Percentiles rank a stretch among this genome's conserved stretches.
Conservation (phyloP, 2,113 vertebrate genomes). For the Pluvialis apricaria region DNA sequence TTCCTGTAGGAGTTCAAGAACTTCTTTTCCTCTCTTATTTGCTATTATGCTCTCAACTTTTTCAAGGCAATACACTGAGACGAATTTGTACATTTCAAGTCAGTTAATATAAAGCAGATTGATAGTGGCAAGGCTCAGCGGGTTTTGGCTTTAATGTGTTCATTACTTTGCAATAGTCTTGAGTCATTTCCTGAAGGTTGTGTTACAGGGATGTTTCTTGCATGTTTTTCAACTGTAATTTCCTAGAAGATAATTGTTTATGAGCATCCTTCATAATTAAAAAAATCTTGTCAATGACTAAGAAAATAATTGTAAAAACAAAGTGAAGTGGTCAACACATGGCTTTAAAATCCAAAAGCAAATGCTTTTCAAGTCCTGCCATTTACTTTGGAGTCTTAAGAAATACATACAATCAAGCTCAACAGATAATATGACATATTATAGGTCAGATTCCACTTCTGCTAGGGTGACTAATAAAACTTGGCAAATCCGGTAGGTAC, state of each 20-base stretch:
- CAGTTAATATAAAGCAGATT: not conserved
- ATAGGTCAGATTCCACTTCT: not conserved
- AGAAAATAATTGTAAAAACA: not conserved
- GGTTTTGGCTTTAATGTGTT: not conserved
- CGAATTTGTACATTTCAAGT: not conserved
- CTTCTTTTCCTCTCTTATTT: not conserved
- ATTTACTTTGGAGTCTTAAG: not conserved
- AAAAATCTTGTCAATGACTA: not conserved
- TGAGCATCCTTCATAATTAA: not conserved
- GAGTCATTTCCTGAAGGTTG: not conserved
- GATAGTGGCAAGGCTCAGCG: not conserved
- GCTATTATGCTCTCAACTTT: not conserved
- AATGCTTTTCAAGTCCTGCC: not conserved
- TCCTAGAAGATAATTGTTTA: not conserved
- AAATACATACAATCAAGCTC: not conserved
- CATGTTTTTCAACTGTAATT: not conserved
- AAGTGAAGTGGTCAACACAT: not conserved
- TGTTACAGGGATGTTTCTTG: not conserved
- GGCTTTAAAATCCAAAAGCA: not conserved
- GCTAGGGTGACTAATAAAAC: not conserved
- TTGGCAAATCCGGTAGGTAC: not conserved
- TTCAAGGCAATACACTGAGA: not conserved
- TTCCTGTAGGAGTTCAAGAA: conserved; percentile 13
- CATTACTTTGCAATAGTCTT: not conserved
- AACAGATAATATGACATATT: not conserved